Percentiles rank a stretch among this genome's conserved stretches.
Conservation (phyloP, 2,888 invertebrate species). For the Nasonovia ribisnigri region DNA sequence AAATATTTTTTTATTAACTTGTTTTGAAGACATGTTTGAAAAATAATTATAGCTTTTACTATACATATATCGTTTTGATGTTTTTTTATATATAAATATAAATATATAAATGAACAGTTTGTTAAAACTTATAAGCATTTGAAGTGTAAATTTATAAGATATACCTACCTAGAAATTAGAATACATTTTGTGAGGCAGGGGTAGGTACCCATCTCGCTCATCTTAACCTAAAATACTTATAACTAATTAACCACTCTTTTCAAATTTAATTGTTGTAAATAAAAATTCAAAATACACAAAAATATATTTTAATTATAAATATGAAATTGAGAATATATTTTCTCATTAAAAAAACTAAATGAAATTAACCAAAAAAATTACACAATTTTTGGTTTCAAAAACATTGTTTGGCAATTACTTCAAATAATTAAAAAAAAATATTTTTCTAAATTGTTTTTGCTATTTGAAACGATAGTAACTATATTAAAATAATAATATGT, state of each 20-base stretch:
- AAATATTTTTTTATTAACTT: neutral
- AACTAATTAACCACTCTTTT: neutral
- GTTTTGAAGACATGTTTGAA: neutral
- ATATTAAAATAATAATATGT: neutral
- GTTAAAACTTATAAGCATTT: neutral
- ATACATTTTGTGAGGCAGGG: too few species aligned
- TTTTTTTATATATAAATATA: too few species aligned
- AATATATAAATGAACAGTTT: neutral
- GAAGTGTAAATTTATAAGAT: neutral
- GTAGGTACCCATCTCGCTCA: neutral
- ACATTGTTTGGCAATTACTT: neutral
- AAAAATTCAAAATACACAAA: neutral
- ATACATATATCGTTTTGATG: neutral
- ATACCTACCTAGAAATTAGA: neutral
- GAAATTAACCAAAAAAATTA: neutral
- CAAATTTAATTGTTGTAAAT: neutral
- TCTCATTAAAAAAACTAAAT: neutral
- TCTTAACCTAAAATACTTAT: neutral
- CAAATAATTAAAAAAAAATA: neutral
- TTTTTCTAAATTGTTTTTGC: neutral
- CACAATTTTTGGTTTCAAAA: neutral
- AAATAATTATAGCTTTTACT: neutral
- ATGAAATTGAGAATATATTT: neutral
- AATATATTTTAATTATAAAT: neutral
- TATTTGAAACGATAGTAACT: neutral